phyloP scores from a whole-genome alignment of 1,140 invertebrate genomes.

The Neodiprion pinetum region DNA sequence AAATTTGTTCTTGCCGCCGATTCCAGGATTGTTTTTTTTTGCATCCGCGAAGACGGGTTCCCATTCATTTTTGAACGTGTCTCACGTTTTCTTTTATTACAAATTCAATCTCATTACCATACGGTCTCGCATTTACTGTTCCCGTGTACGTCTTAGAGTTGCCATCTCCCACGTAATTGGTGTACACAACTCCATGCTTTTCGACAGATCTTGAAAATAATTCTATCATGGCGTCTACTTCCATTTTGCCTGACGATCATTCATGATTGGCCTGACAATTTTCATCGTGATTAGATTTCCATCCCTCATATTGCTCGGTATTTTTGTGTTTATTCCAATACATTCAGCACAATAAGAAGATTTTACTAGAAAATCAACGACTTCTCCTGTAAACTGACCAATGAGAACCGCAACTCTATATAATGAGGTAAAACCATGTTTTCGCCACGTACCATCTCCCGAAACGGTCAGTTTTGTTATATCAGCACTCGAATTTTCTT shows the following conservation, averaged over 20 bases:
- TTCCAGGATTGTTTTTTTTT: constrained; percentile 21
- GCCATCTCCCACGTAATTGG: background rate
- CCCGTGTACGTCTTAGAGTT: constrained; percentile 1
- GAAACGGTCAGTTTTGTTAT: constrained; percentile 17
- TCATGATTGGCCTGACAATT: background rate
- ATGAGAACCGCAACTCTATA: constrained; percentile 33
- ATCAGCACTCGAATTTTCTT: constrained; percentile 11
- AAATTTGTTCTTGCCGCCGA: constrained; percentile 10
- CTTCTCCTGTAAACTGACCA: constrained; percentile 32
- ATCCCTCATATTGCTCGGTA: constrained; percentile 22
- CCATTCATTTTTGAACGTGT: constrained; percentile 41
- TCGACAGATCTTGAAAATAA: constrained; percentile 8
- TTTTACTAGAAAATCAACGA: constrained; percentile 32
- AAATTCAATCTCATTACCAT: background rate
- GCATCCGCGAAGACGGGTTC: constrained; percentile 28
- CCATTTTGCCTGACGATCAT: constrained; percentile 13
- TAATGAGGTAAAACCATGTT: constrained; percentile 31
- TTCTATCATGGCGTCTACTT: background rate
- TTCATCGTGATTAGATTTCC: constrained; percentile 18
- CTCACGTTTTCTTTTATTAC: constrained; percentile 36
- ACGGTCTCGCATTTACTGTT: background rate
- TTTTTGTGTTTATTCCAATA: constrained; percentile 24
- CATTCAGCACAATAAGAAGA: constrained; percentile 26
- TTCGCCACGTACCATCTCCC: constrained; percentile 31
- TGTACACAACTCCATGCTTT: constrained; percentile 3